phyloP scores from a whole-genome alignment of 2,113 vertebrate genomes.

The Potamarius usumacintae region DNA sequence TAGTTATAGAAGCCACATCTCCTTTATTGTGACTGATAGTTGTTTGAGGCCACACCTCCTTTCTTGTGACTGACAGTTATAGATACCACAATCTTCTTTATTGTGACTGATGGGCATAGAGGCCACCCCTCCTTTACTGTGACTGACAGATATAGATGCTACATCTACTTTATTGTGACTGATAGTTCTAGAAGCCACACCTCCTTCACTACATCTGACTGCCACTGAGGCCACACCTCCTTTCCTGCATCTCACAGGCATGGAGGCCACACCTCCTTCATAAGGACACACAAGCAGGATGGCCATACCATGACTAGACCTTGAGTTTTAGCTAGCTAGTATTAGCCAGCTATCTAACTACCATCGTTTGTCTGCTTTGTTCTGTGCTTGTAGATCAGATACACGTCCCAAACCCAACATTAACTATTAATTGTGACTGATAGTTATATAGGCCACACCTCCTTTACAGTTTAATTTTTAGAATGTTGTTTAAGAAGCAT shows the following conservation, averaged over 20 bases:
- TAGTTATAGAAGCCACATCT: not conserved
- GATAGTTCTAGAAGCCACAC: not conserved
- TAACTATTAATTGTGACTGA: not conserved
- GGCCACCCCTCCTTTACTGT: not conserved
- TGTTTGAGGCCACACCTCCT: not conserved
- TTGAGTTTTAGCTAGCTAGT: not conserved
- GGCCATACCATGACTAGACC: not conserved
- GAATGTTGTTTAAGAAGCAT: not conserved
- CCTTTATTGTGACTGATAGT: not conserved
- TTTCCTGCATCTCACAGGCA: not conserved
- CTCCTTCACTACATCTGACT: not conserved
- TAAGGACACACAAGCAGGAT: too few relatives aligned
- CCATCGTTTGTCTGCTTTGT: not conserved
- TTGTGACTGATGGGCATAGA: not conserved
- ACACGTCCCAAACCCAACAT: not conserved
- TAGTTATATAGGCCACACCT: too few relatives aligned
- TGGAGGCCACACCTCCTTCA: not conserved
- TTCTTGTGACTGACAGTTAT: not conserved
- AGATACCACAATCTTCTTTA: not conserved
- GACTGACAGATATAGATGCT: not conserved
- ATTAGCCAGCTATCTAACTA: not conserved
- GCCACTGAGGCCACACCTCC: not conserved
- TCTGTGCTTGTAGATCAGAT: not conserved
- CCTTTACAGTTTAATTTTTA: not conserved
- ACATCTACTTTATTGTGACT: not conserved